Evolutionary conservation across 2,113 vertebrate species (phyloP).

Genomic region (Crotophaga sulcirostris): DNA sequence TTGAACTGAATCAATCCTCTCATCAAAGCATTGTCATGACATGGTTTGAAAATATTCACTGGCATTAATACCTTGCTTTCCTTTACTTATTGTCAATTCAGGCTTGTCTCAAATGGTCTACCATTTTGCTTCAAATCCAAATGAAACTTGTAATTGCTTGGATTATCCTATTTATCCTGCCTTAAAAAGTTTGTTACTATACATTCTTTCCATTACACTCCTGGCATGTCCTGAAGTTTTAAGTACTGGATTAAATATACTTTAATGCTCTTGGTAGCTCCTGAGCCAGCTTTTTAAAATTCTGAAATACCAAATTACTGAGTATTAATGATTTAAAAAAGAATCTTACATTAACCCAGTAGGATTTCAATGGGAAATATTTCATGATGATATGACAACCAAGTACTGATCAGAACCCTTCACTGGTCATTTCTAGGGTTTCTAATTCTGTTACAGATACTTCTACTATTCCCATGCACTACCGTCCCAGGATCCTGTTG

Average conservation of each 20-base stretch:
- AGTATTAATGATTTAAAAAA: background rate
- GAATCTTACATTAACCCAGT: fast-evolving
- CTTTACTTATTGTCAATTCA: background rate
- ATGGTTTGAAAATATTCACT: background rate
- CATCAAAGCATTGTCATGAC: background rate
- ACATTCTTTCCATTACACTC: background rate
- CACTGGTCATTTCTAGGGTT: background rate
- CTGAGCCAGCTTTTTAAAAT: background rate
- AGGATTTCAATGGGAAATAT: background rate
- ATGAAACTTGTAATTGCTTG: background rate
- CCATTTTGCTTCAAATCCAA: background rate
- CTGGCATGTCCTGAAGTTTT: background rate
- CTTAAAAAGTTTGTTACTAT: background rate
- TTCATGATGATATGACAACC: background rate
- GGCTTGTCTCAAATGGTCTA: background rate
- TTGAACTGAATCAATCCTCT: background rate
- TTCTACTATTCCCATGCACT: background rate
- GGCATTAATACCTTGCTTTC: background rate
- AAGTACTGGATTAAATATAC: background rate
- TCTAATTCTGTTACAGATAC: background rate
- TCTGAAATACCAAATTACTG: background rate
- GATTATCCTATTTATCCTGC: background rate
- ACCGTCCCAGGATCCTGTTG: background rate
- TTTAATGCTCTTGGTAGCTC: background rate
- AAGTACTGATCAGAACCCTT: background rate